Percentiles rank a stretch among this genome's conserved stretches.
Conservation (phyloP, 1,140 invertebrate species). For the Drosophila burlai region DNA sequence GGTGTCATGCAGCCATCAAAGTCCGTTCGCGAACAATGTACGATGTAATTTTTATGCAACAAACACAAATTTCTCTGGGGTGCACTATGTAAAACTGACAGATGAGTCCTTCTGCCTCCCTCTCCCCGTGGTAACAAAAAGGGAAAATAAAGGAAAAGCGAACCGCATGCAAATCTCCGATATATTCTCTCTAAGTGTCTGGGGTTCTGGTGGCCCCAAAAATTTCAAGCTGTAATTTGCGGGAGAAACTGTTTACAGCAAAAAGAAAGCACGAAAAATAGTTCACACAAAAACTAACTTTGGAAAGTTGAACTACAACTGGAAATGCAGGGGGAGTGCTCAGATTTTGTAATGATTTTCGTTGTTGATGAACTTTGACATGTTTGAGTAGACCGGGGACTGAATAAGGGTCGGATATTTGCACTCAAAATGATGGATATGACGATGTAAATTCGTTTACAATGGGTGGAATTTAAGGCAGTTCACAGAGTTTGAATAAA, state of each 20-base stretch:
- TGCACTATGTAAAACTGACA: conserved; percentile 81
- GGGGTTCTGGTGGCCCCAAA: conserved; percentile 10
- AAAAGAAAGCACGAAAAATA: conserved; percentile 18
- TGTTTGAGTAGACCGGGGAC: conserved; percentile 23
- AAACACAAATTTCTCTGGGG: conserved; percentile 80
- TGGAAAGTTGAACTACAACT: conserved; percentile 38
- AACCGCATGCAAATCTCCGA: conserved; percentile 34
- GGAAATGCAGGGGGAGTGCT: conserved; percentile 7
- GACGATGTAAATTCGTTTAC: neutral
- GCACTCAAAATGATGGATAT: conserved; percentile 26
- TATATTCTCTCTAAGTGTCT: conserved; percentile 20
- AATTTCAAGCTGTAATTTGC: conserved; percentile 49
- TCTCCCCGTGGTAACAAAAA: conserved; percentile 22
- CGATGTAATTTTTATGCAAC: conserved; percentile 80
- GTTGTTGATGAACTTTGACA: conserved; percentile 45
- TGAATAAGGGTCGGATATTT: neutral
- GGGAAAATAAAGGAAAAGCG: conserved; percentile 32
- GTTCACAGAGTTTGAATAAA: neutral
- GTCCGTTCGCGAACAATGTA: conserved; percentile 73
- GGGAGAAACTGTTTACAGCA: conserved; percentile 44
- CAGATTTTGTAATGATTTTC: conserved; percentile 47
- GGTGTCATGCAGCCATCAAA: conserved; percentile 73
- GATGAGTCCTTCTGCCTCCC: conserved; percentile 56
- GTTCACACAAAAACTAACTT: conserved; percentile 33
- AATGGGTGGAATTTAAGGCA: neutral